These are phyloP conservation scores for Bursaphelenchus okinawaensis DNA, from an alignment of 2,888 invertebrate genomes.

Conservation along the genomic window DNA sequence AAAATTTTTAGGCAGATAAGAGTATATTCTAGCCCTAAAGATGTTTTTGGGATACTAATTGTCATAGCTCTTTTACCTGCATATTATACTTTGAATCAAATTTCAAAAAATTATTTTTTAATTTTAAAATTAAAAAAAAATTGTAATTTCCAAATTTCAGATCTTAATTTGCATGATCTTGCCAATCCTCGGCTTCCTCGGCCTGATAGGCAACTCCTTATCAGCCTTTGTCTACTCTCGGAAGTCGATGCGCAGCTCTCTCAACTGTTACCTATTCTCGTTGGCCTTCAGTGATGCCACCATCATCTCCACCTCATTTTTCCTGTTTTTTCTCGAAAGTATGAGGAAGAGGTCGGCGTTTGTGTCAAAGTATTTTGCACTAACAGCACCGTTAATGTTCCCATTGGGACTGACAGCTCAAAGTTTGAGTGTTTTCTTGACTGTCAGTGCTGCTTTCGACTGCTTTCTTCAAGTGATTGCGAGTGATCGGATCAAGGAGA, in stretches of 20 bases:
- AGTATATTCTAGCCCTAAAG: no score
- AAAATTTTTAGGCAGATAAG: no score
- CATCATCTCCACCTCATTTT: slow-evolving; percentile 51
- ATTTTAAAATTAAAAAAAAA: no score
- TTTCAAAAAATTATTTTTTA: no score
- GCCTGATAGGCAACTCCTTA: slow-evolving; percentile 49
- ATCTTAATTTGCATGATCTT: slow-evolving; percentile 49
- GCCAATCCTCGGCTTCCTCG: slow-evolving; percentile 50
- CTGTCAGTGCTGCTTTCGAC: slow-evolving; percentile 50
- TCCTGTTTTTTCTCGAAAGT: slow-evolving; percentile 51
- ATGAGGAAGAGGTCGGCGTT: slow-evolving; percentile 44
- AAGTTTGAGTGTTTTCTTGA: slow-evolving; percentile 42
- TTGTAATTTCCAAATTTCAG: no score
- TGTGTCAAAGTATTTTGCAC: slow-evolving; percentile 44
- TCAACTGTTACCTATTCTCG: slow-evolving; percentile 51
- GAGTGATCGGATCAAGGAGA: slow-evolving; percentile 30
- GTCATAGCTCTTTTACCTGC: no score
- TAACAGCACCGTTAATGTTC: slow-evolving; percentile 48
- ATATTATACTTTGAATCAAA: no score
- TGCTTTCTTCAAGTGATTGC: slow-evolving; percentile 44
- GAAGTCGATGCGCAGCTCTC: slow-evolving; percentile 46
- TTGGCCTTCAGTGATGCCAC: slow-evolving; percentile 42
- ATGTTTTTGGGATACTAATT: no score
- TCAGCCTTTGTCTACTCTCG: slow-evolving; percentile 50
- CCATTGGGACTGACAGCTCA: slow-evolving; percentile 40